These are phyloP conservation scores for Fissipunctia ypsillon DNA, from an alignment of 2,888 invertebrate species.

Conservation along the genomic window DNA sequence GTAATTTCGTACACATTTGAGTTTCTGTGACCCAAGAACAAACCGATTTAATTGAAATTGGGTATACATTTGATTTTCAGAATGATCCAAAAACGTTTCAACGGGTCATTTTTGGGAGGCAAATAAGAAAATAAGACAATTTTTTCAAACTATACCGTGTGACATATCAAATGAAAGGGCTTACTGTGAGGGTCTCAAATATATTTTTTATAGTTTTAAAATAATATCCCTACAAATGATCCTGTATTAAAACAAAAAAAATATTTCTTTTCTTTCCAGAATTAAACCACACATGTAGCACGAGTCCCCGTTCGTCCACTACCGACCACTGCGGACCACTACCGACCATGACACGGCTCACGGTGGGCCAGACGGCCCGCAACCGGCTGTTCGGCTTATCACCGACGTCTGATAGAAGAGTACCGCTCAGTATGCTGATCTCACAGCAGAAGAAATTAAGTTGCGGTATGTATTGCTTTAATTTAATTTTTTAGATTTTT, in stretches of 20 bases:
- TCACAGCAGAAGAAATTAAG: slow-evolving; percentile 94
- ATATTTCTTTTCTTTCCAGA: background rate
- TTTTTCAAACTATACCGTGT: no score
- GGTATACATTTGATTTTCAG: no score
- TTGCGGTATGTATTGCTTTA: slow-evolving; percentile 92
- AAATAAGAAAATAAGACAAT: no score
- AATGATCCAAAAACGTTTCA: no score
- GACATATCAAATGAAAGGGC: no score
- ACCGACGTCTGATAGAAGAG: slow-evolving; percentile 84
- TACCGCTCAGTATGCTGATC: slow-evolving; percentile 95
- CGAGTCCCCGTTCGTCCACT: background rate
- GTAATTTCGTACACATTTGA: no score
- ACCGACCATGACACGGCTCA: slow-evolving; percentile 92
- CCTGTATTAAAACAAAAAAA: background rate
- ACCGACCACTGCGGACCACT: slow-evolving; percentile 5
- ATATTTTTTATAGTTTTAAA: no score
- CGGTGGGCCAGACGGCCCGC: slow-evolving; percentile 93
- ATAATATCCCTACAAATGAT: no score
- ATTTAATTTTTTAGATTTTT: background rate
- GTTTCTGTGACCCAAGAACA: no score
- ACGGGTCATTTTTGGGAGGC: no score
- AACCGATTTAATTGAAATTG: no score
- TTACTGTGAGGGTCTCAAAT: no score
- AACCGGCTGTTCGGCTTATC: slow-evolving; percentile 93
- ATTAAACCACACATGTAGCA: slow-evolving; percentile 49